These are phyloP conservation scores for Taeniopygia guttata DNA, from an alignment of 2,797 vertebrate species.

Conservation along the genomic window DNA sequence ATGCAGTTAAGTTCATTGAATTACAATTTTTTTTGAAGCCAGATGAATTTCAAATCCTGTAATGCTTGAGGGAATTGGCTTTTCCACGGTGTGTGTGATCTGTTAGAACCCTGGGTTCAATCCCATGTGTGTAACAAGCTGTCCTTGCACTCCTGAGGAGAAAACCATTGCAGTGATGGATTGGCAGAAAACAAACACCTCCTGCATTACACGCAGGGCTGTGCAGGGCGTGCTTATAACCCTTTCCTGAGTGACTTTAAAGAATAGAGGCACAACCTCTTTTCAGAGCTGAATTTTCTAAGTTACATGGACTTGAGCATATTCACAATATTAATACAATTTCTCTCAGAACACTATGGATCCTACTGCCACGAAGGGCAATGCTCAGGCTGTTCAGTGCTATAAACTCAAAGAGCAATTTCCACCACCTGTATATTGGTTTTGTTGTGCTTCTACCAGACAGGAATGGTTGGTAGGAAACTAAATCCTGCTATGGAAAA, in stretches of 20 bases:
- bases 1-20: background rate
- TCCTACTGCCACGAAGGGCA: background rate
- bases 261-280: background rate
- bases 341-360: background rate
- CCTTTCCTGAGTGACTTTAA: background rate
- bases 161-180: background rate
- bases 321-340: background rate
- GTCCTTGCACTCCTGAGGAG: background rate
- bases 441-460: background rate
- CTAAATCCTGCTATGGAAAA: background rate
- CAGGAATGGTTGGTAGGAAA: background rate
- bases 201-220: background rate
- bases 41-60: background rate
- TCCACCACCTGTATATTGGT: background rate
- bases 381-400: background rate
- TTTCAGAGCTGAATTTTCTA: background rate
- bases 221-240: background rate
- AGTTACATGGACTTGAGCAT: background rate
- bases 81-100: background rate
- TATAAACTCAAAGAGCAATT: background rate
- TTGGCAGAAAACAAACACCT: background rate
- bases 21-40: background rate
- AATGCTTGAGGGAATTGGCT: background rate
- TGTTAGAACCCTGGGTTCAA: background rate
- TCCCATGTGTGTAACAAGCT: background rate